Evolutionary conservation across 1,140 invertebrate species (phyloP).

Genomic region (Oncopeltus fasciatus): DNA sequence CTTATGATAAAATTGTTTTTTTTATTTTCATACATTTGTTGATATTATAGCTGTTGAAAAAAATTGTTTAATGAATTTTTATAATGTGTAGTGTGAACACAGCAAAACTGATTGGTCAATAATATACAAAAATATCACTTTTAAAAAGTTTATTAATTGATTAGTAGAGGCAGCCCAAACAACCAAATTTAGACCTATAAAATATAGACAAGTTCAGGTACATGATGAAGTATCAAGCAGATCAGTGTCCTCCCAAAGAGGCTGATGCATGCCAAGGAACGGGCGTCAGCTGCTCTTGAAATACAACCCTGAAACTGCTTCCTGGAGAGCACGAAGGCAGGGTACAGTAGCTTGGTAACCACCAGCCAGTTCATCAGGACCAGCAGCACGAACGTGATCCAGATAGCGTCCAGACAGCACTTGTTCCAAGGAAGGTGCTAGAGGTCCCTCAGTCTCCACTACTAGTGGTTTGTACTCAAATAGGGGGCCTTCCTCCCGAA

Average conservation of each 20-base stretch:
- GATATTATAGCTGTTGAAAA: too few species aligned
- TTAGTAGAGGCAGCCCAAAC: too few species aligned
- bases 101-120: too few species aligned
- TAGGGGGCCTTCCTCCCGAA: conserved; percentile 56
- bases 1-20: too few species aligned
- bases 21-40: too few species aligned
- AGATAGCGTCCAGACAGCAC: conserved; percentile 56
- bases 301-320: conserved; percentile 71
- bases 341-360: conserved; percentile 71
- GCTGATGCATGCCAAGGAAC: background rate
- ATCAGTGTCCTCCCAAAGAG: background rate
- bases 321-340: conserved; percentile 76
- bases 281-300: conserved; percentile 12
- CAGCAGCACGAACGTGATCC: conserved; percentile 56
- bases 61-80: too few species aligned
- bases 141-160: too few species aligned
- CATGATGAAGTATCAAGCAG: too few species aligned
- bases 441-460: conserved; percentile 54
- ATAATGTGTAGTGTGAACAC: too few species aligned
- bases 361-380: conserved; percentile 62
- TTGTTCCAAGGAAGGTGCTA: conserved; percentile 46
- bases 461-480: conserved; percentile 47
- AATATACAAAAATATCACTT: too few species aligned
- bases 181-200: too few species aligned
- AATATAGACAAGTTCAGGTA: too few species aligned